Evolutionary conservation across 2,113 vertebrate genomes (phyloP).

Genomic region (Seriola rivoliana): DNA sequence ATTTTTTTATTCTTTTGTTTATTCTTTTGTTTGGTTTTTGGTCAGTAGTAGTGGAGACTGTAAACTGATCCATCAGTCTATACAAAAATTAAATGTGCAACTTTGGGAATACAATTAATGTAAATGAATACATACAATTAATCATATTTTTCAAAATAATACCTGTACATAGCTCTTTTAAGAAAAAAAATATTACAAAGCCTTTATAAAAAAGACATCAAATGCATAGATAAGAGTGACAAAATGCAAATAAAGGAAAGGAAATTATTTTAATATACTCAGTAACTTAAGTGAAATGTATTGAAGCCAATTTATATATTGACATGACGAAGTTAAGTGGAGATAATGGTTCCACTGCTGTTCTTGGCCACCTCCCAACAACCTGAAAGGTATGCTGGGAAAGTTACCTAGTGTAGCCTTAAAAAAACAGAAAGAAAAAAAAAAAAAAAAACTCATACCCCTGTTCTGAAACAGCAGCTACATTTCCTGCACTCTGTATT

Average conservation of each 20-base stretch:
- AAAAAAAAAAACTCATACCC: background rate
- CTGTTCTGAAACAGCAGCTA: background rate
- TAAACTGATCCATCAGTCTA: background rate
- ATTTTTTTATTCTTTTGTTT: no score
- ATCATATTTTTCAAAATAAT: no score
- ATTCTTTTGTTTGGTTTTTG: no score
- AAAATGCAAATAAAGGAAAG: no score
- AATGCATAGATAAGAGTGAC: no score
- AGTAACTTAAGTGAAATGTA: background rate
- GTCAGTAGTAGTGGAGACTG: no score
- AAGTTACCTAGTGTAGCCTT: background rate
- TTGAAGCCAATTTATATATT: background rate
- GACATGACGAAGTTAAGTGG: background rate
- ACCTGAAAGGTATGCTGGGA: background rate
- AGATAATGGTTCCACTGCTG: background rate
- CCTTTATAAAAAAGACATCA: background rate
- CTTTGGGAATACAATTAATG: no score
- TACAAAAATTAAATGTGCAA: no score
- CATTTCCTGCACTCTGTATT: background rate
- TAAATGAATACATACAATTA: no score
- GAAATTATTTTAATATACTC: no score
- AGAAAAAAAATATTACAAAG: background rate
- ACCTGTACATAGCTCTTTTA: background rate
- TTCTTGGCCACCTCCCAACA: background rate
- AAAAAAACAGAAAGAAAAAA: background rate